These are phyloP conservation scores for Zophobas morio DNA, from an alignment of 1,140 invertebrate species.

Conservation along the genomic window DNA sequence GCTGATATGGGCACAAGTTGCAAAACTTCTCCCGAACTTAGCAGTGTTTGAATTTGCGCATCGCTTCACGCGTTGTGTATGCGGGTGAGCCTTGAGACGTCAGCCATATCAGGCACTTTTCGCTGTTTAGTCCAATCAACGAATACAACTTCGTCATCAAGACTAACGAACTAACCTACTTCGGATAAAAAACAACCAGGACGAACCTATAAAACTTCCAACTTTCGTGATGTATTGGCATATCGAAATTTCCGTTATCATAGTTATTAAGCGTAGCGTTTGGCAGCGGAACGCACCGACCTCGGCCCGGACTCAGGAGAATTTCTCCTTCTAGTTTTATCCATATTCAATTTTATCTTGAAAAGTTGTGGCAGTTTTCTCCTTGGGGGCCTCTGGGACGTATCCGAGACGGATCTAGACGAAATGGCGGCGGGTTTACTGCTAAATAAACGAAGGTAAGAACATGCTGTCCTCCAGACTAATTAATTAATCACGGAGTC, in stretches of 20 bases:
- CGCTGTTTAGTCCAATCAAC: constrained; percentile 27
- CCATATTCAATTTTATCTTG: constrained; percentile 52
- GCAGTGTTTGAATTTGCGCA: constrained; percentile 64
- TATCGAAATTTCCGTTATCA: constrained; percentile 40
- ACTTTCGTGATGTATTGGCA: background rate
- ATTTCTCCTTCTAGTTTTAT: constrained; percentile 49
- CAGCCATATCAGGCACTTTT: constrained; percentile 32
- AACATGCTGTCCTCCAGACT: constrained; percentile 5
- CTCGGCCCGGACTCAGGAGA: constrained; percentile 26
- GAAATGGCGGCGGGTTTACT: constrained; percentile 11
- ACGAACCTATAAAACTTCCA: constrained; percentile 3
- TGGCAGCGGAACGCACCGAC: constrained; percentile 21
- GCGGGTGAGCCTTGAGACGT: constrained; percentile 55
- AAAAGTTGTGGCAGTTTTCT: constrained; percentile 50
- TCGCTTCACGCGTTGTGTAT: constrained; percentile 63
- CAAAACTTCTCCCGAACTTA: constrained; percentile 59
- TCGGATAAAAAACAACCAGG: background rate
- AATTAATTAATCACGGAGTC: constrained; percentile 13
- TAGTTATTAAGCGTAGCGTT: constrained; percentile 37
- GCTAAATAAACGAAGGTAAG: constrained; percentile 37
- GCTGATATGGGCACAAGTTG: constrained; percentile 63
- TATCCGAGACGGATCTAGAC: constrained; percentile 17
- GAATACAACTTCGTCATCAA: constrained; percentile 22
- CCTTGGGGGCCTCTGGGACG: constrained; percentile 25
- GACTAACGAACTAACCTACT: background rate